A percentile compares a stretch with the other conserved stretches of the same genome.
Conservation (phyloP, 2,797 vertebrate species). For the Poecilia wingei region DNA sequence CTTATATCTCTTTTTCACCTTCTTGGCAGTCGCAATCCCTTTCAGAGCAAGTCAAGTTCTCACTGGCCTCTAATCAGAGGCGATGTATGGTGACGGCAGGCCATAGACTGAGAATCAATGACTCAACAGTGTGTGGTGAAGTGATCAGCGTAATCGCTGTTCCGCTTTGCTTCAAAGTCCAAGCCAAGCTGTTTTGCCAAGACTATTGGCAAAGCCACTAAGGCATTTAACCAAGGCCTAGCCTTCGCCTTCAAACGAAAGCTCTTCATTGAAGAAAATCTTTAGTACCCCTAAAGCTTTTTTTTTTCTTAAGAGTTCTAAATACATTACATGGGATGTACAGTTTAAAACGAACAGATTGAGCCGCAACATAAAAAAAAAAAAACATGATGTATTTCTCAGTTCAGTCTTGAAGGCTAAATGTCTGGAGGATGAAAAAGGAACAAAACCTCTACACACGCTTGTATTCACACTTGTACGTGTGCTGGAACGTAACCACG, state of each 20-base stretch:
- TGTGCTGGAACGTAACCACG: not conserved
- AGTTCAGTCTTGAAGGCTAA: not conserved
- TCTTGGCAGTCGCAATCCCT: constrained; percentile 38
- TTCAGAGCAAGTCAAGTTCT: constrained; percentile 65
- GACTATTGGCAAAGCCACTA: constrained; percentile 62
- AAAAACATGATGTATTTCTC: constrained; percentile 27
- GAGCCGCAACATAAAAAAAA: constrained; percentile 28
- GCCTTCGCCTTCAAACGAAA: constrained; percentile 47
- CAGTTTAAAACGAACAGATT: constrained; percentile 35
- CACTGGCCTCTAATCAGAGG: constrained; percentile 62
- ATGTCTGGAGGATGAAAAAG: not conserved
- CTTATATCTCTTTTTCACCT: constrained; percentile 26
- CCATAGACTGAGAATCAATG: constrained; percentile 74
- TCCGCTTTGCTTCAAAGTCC: constrained; percentile 65
- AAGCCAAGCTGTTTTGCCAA: constrained; percentile 66
- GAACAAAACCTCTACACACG: not conserved
- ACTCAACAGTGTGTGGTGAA: constrained; percentile 69
- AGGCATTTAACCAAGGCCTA: constrained; percentile 50
- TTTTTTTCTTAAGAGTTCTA: constrained; percentile 21
- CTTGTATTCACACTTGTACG: not conserved
- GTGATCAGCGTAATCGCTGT: constrained; percentile 69
- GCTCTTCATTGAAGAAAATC: constrained; percentile 51
- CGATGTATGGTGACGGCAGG: constrained; percentile 65
- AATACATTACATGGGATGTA: constrained; percentile 24
- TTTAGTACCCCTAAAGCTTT: constrained; percentile 19